These are phyloP conservation scores for Lepus townsendii DNA, from an alignment of 2,797 vertebrate genomes.

Conservation along the genomic window DNA sequence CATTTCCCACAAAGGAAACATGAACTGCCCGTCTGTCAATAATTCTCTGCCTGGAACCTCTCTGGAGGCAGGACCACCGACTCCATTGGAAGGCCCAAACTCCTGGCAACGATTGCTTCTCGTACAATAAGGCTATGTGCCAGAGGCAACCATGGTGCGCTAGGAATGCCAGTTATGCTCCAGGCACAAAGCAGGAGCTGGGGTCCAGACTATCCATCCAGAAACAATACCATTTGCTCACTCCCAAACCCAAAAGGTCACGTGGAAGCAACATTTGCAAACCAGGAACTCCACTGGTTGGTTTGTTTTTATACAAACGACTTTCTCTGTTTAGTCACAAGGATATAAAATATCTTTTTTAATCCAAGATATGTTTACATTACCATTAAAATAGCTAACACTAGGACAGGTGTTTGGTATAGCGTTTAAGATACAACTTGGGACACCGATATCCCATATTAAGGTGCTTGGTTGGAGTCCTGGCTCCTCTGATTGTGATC, in stretches of 20 bases:
- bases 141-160: neutral
- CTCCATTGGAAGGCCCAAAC: neutral
- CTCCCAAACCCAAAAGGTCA: neutral
- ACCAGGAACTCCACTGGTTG: neutral
- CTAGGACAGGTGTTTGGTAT: too few species aligned
- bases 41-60: conserved; percentile 51
- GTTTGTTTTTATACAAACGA: conserved; percentile 36
- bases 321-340: neutral
- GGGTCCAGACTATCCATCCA: neutral
- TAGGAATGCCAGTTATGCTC: neutral
- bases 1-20: conserved; percentile 62
- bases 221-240: neutral
- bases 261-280: neutral
- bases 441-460: too few species aligned
- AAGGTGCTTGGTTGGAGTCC: too few species aligned
- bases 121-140: neutral
- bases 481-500: too few species aligned
- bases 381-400: neutral
- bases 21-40: neutral
- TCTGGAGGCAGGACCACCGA: neutral
- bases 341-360: neutral
- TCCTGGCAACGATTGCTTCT: neutral
- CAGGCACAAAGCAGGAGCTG: neutral
- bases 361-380: neutral
- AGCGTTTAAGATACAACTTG: too few species aligned